These are phyloP conservation scores for Caenorhabditis afra DNA, from an alignment of 2,888 invertebrate genomes.

Conservation along the genomic window DNA sequence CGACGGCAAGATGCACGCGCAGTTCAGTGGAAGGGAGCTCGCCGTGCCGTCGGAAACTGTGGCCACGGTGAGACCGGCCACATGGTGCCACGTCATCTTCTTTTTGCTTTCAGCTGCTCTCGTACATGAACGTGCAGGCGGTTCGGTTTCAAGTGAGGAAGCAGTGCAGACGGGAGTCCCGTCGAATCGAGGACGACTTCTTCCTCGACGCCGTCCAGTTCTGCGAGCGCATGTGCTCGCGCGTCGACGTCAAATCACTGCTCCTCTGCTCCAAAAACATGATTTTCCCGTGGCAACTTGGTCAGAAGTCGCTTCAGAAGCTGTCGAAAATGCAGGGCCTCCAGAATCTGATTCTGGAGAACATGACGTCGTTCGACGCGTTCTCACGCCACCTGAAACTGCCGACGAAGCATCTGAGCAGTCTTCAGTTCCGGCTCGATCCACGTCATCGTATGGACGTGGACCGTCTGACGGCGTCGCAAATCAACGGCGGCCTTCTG, in stretches of 20 bases:
- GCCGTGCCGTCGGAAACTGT: neutral
- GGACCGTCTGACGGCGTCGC: slow-evolving; percentile 40
- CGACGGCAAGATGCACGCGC: slow-evolving; percentile 56
- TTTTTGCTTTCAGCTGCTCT: slow-evolving; percentile 48
- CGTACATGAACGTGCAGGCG: slow-evolving; percentile 60
- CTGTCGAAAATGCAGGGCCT: slow-evolving; percentile 37
- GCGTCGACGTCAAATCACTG: slow-evolving; percentile 47
- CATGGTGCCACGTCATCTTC: too few relatives aligned
- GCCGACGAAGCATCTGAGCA: slow-evolving; percentile 17
- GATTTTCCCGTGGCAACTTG: slow-evolving; percentile 62
- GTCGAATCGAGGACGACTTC: slow-evolving; percentile 56
- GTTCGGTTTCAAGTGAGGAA: slow-evolving; percentile 65
- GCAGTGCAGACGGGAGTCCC: slow-evolving; percentile 45
- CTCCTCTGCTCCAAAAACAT: slow-evolving; percentile 61
- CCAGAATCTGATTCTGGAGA: slow-evolving; percentile 62
- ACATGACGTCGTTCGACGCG: slow-evolving; percentile 61
- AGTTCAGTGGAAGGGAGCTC: slow-evolving; percentile 43
- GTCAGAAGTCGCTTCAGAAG: slow-evolving; percentile 42
- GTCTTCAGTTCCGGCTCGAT: slow-evolving; percentile 63
- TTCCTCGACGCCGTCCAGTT: slow-evolving; percentile 59
- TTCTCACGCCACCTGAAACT: slow-evolving; percentile 24
- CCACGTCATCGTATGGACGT: slow-evolving; percentile 59
- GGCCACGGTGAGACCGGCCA: too few relatives aligned
- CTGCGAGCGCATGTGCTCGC: slow-evolving; percentile 41
- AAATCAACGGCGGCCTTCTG: slow-evolving; percentile 56